Percentiles rank a stretch among this genome's conserved stretches.
Evolutionary conservation across 2,888 invertebrate genomes (phyloP).

Genomic region (Tethea ocularis): DNA sequence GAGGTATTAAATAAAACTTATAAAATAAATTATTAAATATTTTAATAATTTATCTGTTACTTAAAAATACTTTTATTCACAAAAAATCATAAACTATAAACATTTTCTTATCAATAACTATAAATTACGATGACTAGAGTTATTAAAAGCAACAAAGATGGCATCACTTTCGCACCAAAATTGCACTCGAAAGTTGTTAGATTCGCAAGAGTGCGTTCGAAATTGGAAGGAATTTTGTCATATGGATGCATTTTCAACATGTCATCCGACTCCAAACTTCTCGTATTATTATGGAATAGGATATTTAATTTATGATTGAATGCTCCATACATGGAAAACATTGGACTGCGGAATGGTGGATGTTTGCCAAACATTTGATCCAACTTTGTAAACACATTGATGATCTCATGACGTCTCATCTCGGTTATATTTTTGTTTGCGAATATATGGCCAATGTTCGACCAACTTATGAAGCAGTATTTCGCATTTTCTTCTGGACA

Average conservation of each 20-base stretch:
- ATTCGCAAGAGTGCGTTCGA: constrained; percentile 58
- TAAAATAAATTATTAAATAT: background rate
- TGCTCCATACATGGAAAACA: constrained; percentile 88
- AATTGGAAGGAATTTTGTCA: constrained; percentile 64
- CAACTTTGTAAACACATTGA: constrained; percentile 87
- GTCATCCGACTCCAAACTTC: constrained; percentile 51
- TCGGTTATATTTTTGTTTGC: constrained; percentile 80
- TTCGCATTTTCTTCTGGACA: constrained; percentile 82
- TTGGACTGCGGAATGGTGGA: constrained; percentile 78
- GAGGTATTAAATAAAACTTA: too few species aligned
- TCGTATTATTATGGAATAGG: constrained; percentile 86
- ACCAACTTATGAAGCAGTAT: constrained; percentile 87
- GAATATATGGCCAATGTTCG: constrained; percentile 87
- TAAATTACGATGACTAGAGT: constrained; percentile 52
- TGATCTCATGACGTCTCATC: constrained; percentile 86
- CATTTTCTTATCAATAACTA: constrained; percentile 20
- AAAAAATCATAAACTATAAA: background rate
- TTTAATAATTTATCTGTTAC: background rate
- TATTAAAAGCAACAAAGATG: constrained; percentile 43
- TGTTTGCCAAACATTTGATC: constrained; percentile 88
- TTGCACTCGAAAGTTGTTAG: constrained; percentile 45
- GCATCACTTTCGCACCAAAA: constrained; percentile 45
- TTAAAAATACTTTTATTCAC: background rate
- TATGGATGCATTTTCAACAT: constrained; percentile 63
- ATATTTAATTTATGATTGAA: constrained; percentile 86